A percentile compares a stretch with the other conserved stretches of the same genome.
Evolutionary conservation across 2,113 vertebrate genomes (phyloP).

Genomic region (Cacatua alba): DNA sequence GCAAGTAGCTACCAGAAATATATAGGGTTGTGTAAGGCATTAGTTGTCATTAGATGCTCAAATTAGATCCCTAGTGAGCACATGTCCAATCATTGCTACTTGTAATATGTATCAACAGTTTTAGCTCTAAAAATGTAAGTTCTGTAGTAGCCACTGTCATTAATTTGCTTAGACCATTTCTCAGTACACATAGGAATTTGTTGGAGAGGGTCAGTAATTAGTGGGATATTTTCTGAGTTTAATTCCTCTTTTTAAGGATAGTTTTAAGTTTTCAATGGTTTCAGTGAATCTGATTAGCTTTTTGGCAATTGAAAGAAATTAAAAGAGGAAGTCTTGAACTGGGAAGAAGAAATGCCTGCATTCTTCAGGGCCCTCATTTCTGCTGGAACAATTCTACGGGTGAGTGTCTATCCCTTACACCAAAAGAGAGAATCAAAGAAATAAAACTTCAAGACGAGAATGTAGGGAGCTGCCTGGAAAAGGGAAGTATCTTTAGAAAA

Average conservation of each 20-base stretch:
- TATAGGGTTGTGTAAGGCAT: neutral
- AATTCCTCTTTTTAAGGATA: neutral
- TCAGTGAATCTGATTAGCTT: neutral
- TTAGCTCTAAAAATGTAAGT: neutral
- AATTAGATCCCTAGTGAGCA: neutral
- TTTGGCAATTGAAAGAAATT: neutral
- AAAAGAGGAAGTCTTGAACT: neutral
- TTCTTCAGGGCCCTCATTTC: neutral
- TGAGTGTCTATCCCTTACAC: neutral
- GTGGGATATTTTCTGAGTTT: neutral
- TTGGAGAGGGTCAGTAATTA: accelerated
- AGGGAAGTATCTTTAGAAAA: neutral
- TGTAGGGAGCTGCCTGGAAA: neutral
- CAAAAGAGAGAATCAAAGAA: neutral
- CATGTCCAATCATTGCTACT: neutral
- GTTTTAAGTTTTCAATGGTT: neutral
- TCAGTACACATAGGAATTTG: neutral
- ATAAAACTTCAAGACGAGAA: neutral
- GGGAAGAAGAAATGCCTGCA: neutral
- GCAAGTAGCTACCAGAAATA: neutral
- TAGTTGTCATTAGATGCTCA: neutral
- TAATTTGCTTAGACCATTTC: neutral
- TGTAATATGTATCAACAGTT: neutral
- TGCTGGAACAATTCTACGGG: neutral
- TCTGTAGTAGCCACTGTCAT: neutral